Evolutionary conservation across 2,797 vertebrate species (phyloP).

Genomic region (Premnoplex brunnescens): DNA sequence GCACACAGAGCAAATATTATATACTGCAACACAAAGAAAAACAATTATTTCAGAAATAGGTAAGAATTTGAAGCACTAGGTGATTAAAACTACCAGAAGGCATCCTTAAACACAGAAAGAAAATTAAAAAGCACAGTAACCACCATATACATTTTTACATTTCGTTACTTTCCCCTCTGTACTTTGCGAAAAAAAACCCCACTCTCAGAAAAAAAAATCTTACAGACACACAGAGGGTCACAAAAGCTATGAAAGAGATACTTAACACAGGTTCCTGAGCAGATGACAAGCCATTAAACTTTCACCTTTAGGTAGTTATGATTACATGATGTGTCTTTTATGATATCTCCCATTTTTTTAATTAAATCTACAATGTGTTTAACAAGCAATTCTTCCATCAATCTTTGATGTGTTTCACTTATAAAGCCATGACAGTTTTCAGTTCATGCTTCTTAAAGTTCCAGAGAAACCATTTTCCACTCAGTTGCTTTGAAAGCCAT

Average conservation of each 20-base stretch:
- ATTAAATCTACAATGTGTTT: constrained; percentile 48
- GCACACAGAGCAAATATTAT: neutral
- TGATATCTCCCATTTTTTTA: constrained; percentile 21
- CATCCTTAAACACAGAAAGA: neutral
- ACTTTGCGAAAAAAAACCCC: neutral
- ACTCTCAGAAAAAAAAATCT: neutral
- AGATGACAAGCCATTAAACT: constrained; percentile 44
- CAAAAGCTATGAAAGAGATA: constrained; percentile 17
- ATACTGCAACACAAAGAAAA: neutral
- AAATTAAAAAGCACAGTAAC: neutral
- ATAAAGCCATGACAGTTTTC: constrained; percentile 60
- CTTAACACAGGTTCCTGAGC: constrained; percentile 18
- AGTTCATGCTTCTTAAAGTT: constrained; percentile 59
- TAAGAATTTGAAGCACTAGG: neutral
- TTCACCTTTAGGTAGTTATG: constrained; percentile 36
- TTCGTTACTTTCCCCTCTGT: neutral
- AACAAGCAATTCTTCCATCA: constrained; percentile 59
- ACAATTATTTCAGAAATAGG: neutral
- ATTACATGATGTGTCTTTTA: constrained; percentile 46
- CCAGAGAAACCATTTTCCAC: constrained; percentile 73
- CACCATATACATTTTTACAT: neutral
- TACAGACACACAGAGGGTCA: neutral
- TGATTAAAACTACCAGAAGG: neutral
- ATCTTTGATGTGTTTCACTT: constrained; percentile 59
- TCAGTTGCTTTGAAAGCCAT: constrained; percentile 73